These are phyloP conservation scores for Cheirogaleus medius DNA, from an alignment of 2,113 vertebrate species.

Conservation along the genomic window DNA sequence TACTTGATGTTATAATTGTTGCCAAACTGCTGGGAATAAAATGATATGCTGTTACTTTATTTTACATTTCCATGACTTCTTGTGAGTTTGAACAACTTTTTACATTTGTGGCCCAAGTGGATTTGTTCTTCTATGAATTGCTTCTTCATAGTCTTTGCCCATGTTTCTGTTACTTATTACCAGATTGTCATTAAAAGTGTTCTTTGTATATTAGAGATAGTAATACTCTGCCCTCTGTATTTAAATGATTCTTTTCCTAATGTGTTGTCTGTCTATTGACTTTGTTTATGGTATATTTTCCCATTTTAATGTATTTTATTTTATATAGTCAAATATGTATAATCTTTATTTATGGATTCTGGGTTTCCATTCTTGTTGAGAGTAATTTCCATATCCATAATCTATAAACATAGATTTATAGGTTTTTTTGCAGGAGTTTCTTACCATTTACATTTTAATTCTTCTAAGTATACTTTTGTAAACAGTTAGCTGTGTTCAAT, in stretches of 20 bases:
- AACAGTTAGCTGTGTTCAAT: neutral
- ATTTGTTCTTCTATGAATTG: neutral
- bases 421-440: neutral
- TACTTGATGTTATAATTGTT: neutral
- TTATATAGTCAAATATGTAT: neutral
- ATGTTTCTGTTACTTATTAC: neutral
- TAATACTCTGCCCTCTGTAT: neutral
- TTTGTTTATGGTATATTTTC: neutral
- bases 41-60: neutral
- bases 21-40: neutral
- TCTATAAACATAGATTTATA: neutral
- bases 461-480: neutral
- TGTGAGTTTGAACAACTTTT: constrained; percentile 12
- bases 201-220: neutral
- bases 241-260: neutral
- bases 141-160: neutral
- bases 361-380: neutral
- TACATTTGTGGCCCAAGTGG: neutral
- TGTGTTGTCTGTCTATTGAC: neutral
- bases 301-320: neutral
- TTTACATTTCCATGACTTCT: constrained; percentile 34
- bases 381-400: neutral
- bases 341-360: constrained; percentile 3
- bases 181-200: neutral
- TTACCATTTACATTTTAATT: constrained; percentile 13